phyloP scores from a whole-genome alignment of 2,888 invertebrate genomes.

The Meloe dianella region DNA sequence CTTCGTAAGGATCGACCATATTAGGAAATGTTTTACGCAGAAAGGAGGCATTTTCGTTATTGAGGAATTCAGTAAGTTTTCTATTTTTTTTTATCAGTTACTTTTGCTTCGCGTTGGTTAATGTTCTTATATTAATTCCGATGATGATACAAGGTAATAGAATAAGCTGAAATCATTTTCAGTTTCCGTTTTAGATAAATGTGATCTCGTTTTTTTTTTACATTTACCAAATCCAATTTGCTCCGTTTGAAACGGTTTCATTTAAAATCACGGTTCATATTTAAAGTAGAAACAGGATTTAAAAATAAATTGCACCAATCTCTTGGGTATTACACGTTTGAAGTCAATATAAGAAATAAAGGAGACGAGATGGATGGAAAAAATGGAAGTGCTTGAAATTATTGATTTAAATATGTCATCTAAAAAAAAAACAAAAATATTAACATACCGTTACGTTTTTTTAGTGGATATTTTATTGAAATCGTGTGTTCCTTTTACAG shows the following conservation, averaged over 20 bases:
- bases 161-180: neutral
- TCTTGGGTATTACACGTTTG: neutral
- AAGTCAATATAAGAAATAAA: neutral
- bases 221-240: conserved; percentile 13
- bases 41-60: conserved; percentile 99
- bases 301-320: neutral
- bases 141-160: neutral
- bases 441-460: no score
- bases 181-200: neutral
- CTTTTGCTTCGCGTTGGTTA: no score
- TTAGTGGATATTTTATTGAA: conserved; percentile 10
- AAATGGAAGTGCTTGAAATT: neutral
- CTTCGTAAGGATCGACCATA: conserved; percentile 98
- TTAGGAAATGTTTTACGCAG: conserved; percentile 99
- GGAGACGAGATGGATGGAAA: neutral
- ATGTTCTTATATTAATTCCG: neutral
- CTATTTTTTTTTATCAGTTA: neutral
- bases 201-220: neutral
- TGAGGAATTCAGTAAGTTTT: conserved; percentile 98
- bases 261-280: conserved; percentile 8
- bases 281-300: neutral
- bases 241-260: neutral
- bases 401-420: no score
- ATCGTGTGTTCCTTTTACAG: conserved; percentile 67
- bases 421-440: no score